Percentiles rank a stretch among this genome's conserved stretches.
Conservation (phyloP, 53 echinoderm and acorn worm species). For the Mesocentrotus franciscanus region DNA sequence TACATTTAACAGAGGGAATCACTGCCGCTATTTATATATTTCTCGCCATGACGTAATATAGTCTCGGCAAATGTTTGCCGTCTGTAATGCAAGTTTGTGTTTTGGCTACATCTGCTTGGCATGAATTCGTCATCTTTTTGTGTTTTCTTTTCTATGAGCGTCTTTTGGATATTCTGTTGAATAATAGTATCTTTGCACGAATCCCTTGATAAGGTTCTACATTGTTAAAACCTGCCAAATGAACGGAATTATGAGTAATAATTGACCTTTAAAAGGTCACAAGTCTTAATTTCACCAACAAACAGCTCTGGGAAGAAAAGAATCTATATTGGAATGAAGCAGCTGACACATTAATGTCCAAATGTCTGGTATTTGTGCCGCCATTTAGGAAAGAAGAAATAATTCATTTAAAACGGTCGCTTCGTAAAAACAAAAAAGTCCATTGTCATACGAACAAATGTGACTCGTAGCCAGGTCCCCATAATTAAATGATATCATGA, state of each 20-base stretch:
- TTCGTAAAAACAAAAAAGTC: neutral
- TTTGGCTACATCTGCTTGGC: neutral
- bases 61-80: neutral
- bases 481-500: neutral
- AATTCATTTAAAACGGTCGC: neutral
- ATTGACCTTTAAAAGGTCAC: neutral
- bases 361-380: slow-evolving; percentile 10
- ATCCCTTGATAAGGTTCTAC: too few relatives aligned
- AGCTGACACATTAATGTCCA: neutral
- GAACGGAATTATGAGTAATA: neutral
- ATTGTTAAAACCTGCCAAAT: neutral
- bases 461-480: neutral
- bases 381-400: neutral
- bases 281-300: neutral
- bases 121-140: neutral
- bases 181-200: neutral
- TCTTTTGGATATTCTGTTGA: neutral
- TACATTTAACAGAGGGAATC: neutral
- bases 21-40: neutral
- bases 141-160: too few relatives aligned
- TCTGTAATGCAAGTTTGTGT: neutral
- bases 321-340: neutral
- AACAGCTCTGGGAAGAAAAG: neutral
- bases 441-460: neutral
- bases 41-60: neutral